Percentiles rank a stretch among this genome's conserved stretches.
Evolutionary conservation across 2,888 invertebrate species (phyloP).

Genomic region (Mythimna impura): DNA sequence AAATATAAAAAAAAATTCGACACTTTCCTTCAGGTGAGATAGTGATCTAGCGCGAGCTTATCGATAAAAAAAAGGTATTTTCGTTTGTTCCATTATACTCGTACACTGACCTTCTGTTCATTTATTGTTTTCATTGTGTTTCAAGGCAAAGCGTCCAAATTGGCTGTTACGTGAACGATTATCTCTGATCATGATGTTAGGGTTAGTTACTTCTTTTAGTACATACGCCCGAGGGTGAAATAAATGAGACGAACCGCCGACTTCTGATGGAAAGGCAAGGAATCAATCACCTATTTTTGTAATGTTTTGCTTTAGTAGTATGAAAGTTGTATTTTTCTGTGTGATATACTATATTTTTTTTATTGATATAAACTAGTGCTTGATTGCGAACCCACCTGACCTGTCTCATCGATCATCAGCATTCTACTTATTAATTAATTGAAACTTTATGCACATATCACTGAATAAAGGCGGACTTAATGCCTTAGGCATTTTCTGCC

Average conservation of each 20-base stretch:
- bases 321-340: not conserved
- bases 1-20: too few species aligned
- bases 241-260: not conserved
- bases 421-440: too few species aligned
- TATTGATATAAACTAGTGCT: too few species aligned
- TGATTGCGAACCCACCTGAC: too few species aligned
- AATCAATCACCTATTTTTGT: not conserved
- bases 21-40: too few species aligned
- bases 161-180: slow-evolving; percentile 56
- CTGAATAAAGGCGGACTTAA: too few species aligned
- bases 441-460: too few species aligned
- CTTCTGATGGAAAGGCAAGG: not conserved
- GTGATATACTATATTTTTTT: not conserved
- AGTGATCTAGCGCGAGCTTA: too few species aligned
- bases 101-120: slow-evolving; percentile 19
- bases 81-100: not conserved
- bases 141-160: slow-evolving; percentile 34
- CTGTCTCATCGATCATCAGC: too few species aligned
- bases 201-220: slow-evolving; percentile 17
- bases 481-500: too few species aligned
- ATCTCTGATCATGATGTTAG: slow-evolving; percentile 48
- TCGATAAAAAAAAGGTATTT: too few species aligned
- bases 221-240: not conserved
- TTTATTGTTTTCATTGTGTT: not conserved
- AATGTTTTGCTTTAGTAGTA: not conserved